These are phyloP conservation scores for Argyrosomus japonicus DNA, from an alignment of 2,113 vertebrate species.

Conservation along the genomic window DNA sequence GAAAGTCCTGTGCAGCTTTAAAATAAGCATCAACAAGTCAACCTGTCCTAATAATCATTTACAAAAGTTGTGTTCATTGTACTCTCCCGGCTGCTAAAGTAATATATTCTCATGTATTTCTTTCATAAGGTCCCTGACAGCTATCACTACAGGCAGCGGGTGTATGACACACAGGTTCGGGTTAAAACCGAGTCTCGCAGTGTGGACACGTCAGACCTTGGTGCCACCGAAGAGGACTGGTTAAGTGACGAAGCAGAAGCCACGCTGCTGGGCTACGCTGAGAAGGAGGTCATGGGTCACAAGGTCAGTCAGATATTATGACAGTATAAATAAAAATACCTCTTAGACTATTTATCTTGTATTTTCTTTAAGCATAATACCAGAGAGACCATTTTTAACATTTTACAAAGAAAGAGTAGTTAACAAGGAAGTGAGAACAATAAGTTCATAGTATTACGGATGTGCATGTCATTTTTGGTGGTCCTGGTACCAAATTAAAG, in stretches of 20 bases:
- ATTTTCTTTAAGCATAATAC: too few relatives aligned
- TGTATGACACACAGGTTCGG: slow-evolving; percentile 18
- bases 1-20: neutral
- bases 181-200: slow-evolving; percentile 75
- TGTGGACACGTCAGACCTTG: slow-evolving; percentile 93
- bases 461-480: too few relatives aligned
- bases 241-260: slow-evolving; percentile 66
- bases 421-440: too few relatives aligned
- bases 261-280: slow-evolving; percentile 73
- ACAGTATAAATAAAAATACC: neutral
- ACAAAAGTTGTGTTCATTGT: neutral
- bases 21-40: neutral
- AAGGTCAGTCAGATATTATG: slow-evolving; percentile 54
- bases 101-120: neutral
- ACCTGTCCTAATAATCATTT: neutral
- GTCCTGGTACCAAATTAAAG: too few relatives aligned
- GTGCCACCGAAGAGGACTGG: slow-evolving; percentile 78
- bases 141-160: slow-evolving; percentile 83
- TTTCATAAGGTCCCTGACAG: slow-evolving; percentile 86
- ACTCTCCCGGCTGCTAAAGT: neutral
- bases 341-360: too few relatives aligned
- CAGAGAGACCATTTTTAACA: too few relatives aligned
- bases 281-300: slow-evolving; percentile 75
- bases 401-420: too few relatives aligned
- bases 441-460: too few relatives aligned